Base-by-base conservation (phyloP, 1,140 invertebrate species). In the Cyrtorhinus lividipennis region DNA sequence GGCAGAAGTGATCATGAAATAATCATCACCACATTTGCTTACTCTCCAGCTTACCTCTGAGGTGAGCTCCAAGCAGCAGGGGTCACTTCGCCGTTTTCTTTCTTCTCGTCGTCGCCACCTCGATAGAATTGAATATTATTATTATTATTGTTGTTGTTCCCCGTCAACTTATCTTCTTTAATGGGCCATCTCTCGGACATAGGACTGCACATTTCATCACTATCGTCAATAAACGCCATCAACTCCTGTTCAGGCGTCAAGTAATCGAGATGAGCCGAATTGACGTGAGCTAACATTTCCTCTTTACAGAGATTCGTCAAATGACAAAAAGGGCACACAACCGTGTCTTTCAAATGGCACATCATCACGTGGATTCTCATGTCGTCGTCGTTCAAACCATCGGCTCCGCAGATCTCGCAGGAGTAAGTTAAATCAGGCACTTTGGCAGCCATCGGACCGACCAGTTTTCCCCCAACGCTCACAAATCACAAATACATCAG, bases 261-360 rank as follows among this genome's bases (percentile, higher is more conserved):
- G 69, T 86, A 89, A 71, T 89, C 85, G 46, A 90, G 77, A 74
- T 90, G 87, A 15, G 82, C 86, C 64, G 81, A 82, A 73, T 90
- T 88, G 1, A 90, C 86, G 71, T 90, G 88, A 13, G 83, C 71
- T 61, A 85, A 74, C 73, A 90, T 83, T 73, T 90, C 86, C 15
- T 83, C 81, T 2, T 82, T 79, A 20, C 82, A 82, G 12, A 85
- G 79, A 64, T 83, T 81, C 12, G 80, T 80, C 38, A 88, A 75
- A 71, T 88, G 85, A 74, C 89, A 92, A 71, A 90, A 90, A 0
- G 88, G 87, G 71, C 88, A 90, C 26, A 83, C 83, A 18, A 81
- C 80, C 60, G 83, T 80, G 2, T 85, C 85, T 63, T 88, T 84
- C 2, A 90, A 78, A 73, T 90, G 88, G 68, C 80, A 83, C 24